phyloP scores from a whole-genome alignment of 2,113 vertebrate genomes.

The Gopherus evgoodei region DNA sequence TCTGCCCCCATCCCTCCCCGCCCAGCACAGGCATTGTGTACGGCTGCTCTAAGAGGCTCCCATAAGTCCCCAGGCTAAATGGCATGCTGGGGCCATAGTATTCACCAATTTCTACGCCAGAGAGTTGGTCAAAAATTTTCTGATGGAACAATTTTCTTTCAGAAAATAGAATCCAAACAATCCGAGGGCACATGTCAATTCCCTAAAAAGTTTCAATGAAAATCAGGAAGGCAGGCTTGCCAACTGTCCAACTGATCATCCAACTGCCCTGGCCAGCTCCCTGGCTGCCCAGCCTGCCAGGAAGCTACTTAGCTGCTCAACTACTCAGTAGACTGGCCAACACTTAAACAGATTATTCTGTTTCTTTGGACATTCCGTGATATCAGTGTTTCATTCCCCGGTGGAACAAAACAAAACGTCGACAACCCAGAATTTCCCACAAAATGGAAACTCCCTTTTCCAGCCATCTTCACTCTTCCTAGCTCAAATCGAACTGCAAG shows the following conservation, averaged over 20 bases:
- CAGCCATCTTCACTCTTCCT: rapidly evolving
- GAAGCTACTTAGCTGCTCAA: not conserved
- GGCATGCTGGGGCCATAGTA: not conserved
- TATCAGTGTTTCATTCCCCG: not conserved
- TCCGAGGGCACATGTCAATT: no score
- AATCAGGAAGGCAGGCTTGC: no score
- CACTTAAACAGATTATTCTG: not conserved
- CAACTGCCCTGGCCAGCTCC: not conserved
- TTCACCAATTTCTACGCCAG: not conserved
- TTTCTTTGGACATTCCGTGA: not conserved
- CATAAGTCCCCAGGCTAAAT: not conserved
- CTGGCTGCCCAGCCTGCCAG: not conserved
- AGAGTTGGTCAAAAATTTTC: no score
- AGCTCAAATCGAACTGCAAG: not conserved
- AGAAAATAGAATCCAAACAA: no score
- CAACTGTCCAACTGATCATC: not conserved
- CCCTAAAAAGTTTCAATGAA: no score
- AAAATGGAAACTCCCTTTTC: rapidly evolving
- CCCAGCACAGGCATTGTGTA: not conserved
- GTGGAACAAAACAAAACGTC: not conserved
- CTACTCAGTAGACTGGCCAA: not conserved
- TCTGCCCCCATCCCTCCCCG: rapidly evolving
- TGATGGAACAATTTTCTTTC: no score
- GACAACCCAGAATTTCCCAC: not conserved
- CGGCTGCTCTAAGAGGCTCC: not conserved